Percentiles rank a stretch among this genome's conserved stretches.
phyloP scores from a whole-genome alignment of 64 coral and sea anemone genomes.

The Pachyseris speciosa region DNA sequence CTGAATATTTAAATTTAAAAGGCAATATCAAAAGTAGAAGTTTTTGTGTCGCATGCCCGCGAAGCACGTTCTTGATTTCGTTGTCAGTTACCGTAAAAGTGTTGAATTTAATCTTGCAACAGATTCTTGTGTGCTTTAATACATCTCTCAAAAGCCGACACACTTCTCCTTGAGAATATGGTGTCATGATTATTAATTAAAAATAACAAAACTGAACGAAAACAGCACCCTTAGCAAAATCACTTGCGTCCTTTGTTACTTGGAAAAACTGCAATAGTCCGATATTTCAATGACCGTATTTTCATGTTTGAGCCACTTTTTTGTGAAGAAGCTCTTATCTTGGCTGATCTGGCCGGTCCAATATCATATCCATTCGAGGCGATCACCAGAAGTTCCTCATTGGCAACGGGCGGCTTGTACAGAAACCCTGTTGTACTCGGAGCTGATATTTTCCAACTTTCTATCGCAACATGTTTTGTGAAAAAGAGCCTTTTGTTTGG shows the following conservation, averaged over 20 bases:
- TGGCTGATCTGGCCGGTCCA: background rate
- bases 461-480: slow-evolving; percentile 87
- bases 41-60: background rate
- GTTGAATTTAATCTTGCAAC: slow-evolving; percentile 50
- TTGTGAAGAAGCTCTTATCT: slow-evolving; percentile 1
- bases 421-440: background rate
- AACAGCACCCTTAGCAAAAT: slow-evolving; percentile 52
- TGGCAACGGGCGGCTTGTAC: background rate
- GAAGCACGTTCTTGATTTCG: slow-evolving; percentile 22
- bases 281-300: slow-evolving; percentile 70
- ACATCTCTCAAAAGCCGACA: slow-evolving; percentile 16
- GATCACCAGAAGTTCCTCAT: background rate
- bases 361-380: slow-evolving; percentile 13
- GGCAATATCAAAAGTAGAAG: background rate
- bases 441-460: slow-evolving; percentile 54
- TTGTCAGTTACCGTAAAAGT: slow-evolving; percentile 34
- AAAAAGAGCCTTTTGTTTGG: slow-evolving; percentile 87
- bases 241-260: slow-evolving; percentile 67
- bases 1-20: slow-evolving; percentile 30
- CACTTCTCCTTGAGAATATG: slow-evolving; percentile 38
- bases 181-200: slow-evolving; percentile 67
- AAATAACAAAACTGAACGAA: slow-evolving; percentile 91
- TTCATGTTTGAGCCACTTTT: slow-evolving; percentile 19
- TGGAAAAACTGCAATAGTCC: slow-evolving; percentile 60
- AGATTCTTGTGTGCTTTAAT: slow-evolving; percentile 55